phyloP scores from a whole-genome alignment of 1,140 invertebrate genomes.

The Drosophila trapezifrons region DNA sequence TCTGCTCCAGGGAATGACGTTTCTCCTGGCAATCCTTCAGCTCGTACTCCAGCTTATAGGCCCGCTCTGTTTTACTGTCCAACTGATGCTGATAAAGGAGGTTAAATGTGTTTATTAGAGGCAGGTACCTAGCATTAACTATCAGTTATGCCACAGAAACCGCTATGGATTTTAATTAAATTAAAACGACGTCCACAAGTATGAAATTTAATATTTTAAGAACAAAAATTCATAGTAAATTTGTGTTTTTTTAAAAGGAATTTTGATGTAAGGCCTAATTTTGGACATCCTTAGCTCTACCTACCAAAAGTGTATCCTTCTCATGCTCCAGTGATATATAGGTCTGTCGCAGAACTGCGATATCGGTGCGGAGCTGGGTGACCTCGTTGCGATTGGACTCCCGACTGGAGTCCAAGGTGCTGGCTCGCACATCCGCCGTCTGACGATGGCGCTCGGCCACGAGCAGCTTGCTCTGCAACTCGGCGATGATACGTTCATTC shows the following conservation, averaged over 20 bases:
- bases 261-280: no score
- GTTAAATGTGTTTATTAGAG: no score
- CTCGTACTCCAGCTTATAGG: conserved; percentile 73
- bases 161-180: no score
- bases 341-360: conserved; percentile 64
- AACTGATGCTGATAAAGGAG: conserved; percentile 61
- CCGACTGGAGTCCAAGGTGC: conserved; percentile 67
- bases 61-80: conserved; percentile 74
- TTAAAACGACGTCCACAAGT: no score
- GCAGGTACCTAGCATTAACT: no score
- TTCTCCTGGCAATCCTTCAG: conserved; percentile 66
- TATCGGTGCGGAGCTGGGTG: conserved; percentile 62
- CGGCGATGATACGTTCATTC: conserved; percentile 74
- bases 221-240: no score
- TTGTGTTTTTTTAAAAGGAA: no score
- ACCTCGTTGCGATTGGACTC: conserved; percentile 63
- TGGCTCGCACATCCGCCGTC: conserved; percentile 60
- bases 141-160: no score
- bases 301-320: conserved; percentile 74
- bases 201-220: no score
- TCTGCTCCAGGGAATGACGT: conserved; percentile 55
- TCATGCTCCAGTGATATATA: conserved; percentile 68
- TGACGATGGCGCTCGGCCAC: conserved; percentile 67
- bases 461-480: conserved; percentile 68
- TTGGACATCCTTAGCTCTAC: background rate